phyloP scores from a whole-genome alignment of 2,888 invertebrate genomes.

The Tenthredo distinguenda region DNA sequence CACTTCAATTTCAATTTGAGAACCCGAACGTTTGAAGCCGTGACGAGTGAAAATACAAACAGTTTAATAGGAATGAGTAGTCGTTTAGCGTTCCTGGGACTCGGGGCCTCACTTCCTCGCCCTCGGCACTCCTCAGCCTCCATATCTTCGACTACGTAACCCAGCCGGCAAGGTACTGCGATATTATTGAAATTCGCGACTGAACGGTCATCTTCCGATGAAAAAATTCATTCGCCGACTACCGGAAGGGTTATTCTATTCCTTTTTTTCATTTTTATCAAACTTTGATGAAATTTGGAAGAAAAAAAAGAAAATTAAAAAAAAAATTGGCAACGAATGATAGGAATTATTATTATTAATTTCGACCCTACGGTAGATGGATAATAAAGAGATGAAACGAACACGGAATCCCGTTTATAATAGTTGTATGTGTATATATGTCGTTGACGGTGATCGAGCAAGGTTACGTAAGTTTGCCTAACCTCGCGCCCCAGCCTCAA shows the following conservation, averaged over 20 bases:
- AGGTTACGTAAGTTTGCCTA: conserved; percentile 69
- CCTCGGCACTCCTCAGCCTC: conserved; percentile 1
- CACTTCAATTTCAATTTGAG: conserved; percentile 65
- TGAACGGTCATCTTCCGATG: neutral
- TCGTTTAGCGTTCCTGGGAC: conserved; percentile 69
- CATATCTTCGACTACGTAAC: conserved; percentile 12
- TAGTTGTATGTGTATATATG: neutral
- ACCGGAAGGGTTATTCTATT: neutral
- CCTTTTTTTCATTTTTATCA: neutral
- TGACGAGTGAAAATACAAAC: conserved; percentile 77
- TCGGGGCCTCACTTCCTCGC: conserved; percentile 52
- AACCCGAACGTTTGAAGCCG: conserved; percentile 69
- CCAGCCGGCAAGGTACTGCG: neutral
- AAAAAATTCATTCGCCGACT: neutral
- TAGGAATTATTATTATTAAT: neutral
- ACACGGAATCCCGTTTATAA: neutral
- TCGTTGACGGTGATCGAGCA: conserved; percentile 57
- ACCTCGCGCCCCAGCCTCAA: conserved; percentile 66
- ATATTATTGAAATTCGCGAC: neutral
- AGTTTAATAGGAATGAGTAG: conserved; percentile 76
- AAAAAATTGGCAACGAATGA: neutral
- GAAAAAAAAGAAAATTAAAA: neutral
- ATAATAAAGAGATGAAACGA: neutral
- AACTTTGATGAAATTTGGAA: neutral
- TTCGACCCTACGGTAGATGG: neutral